Base-by-base conservation (phyloP, 2,797 vertebrate genomes). In the Falco peregrinus region DNA sequence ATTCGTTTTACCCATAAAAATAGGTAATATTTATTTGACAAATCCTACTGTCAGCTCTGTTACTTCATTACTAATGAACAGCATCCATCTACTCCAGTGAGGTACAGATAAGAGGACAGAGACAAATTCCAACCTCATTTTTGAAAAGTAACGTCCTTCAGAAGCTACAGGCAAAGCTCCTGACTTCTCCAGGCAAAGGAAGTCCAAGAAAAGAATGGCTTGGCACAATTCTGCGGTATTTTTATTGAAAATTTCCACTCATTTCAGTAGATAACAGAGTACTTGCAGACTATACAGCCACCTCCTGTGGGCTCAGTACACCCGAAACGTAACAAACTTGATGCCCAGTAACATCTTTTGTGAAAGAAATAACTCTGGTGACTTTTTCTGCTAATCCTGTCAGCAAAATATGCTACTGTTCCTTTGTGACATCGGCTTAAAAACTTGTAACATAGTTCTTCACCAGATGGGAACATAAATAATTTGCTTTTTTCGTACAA, bases 271-370 rank as follows among this genome's bases (percentile, higher is more conserved):
- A 11, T 26, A 53, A 45, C 17, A 53, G 31, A 53, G 26, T 6
- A 21, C 51, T 74, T 51, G 51, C 16, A 33, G 25, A 14, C 19
- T 4, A 37, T 45, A 45, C 8, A 73, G 17, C 21, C 41, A n/a
- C 29, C 37, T 80, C 43, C 37, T 47, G 26, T 8, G 26, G 19
- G 22, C n/a, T 80, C 39, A 19, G 13, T 15, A 8, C 16, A 51
- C 11, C 54, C 54, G 17, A 70, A 81, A 47, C 5, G 33, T 16
- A 19, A 47, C 16, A n/a, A 11, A 25, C 35, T 63, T 29, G 43
- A 5, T 1, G 16, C 8, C 16, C 35, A 29, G 9, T 11, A 43
- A 56, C 1, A 25, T 1, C 6, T 41, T 3, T 10, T 0, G 3
- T 18, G 16, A 56, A 87, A 56, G 29, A 56, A 43, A 47, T 5